A percentile compares a stretch with the other conserved stretches of the same genome.
Evolutionary conservation across 2,113 vertebrate genomes (phyloP).

Genomic region (Leiothrix lutea): DNA sequence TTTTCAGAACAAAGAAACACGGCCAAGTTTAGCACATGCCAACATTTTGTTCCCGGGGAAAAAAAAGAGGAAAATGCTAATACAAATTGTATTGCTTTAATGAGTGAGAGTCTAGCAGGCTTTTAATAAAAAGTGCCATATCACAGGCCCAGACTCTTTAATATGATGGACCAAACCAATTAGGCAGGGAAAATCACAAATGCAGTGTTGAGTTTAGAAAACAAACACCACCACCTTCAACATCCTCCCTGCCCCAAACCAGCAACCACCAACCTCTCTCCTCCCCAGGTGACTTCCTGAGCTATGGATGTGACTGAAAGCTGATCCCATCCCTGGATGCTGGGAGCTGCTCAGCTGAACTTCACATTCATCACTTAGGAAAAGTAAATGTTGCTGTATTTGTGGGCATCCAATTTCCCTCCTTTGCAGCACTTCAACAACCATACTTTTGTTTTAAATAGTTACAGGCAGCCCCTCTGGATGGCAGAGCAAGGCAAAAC

Average conservation of each 20-base stretch:
- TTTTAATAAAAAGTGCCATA: background rate
- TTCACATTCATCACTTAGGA: background rate
- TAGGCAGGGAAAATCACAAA: background rate
- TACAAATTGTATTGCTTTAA: background rate
- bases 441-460: background rate
- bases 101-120: background rate
- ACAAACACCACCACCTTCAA: accelerated
- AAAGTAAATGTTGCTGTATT: background rate
- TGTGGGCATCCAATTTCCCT: background rate
- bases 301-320: background rate
- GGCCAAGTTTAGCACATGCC: background rate
- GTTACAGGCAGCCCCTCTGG: background rate
- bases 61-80: background rate
- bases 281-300: accelerated
- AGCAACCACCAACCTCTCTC: background rate
- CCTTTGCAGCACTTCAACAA: background rate
- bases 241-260: accelerated
- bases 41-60: background rate
- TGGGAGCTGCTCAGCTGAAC: background rate
- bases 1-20: background rate
- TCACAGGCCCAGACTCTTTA: background rate
- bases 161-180: background rate
- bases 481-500: background rate
- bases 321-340: background rate
- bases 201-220: background rate